Base-by-base conservation (phyloP, 2,797 vertebrate genomes). In the Falco cherrug region DNA sequence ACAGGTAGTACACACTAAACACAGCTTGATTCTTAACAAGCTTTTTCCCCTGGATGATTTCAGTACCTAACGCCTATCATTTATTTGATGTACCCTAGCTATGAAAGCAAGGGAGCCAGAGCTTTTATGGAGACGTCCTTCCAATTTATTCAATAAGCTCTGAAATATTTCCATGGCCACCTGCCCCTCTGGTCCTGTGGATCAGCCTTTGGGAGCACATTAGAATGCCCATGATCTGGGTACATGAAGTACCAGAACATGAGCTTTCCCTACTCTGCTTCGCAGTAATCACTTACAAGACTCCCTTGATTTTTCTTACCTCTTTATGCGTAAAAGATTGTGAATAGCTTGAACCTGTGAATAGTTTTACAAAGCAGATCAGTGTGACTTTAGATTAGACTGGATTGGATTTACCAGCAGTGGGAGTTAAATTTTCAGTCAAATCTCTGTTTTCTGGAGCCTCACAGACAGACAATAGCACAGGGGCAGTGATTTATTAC, bases 381-480 rank as follows among this genome's bases (percentile, higher is more conserved):
- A 91, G 37, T 1, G 1, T 86, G 56, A 76, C 68, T 83, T 85
- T 65, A 83, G 56, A 50, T 60, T 75, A 67, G 54, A 69, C 59
- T 84, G 65, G 85, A 90, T 57, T 94, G 31, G 35, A 84, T 95
- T 95, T 95, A 18, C 31, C 39, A 90, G 67, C 47, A 81, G 59
- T 86, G 74, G 80, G 85, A 94, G 77, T 93, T 93, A 84, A 81
- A 79, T 81, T 84, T 95, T 88, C 31, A 67, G 59, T 90, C 53
- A 81, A 59, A 51, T 88, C 39, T 76, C 59, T 79, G 21, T 68
- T 24, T 84, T 90, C 69, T 93, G 83, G 56, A 86, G 39, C 21
- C 48, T 92, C 53, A 17, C 12, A 87, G 41, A 39, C 31, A 84
- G 43, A n/a, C 48, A 81, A n/a, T 25, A 87, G 18, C 25, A 61